Base-by-base conservation (phyloP, 1,140 invertebrate species). In the Temnothorax nylanderi region DNA sequence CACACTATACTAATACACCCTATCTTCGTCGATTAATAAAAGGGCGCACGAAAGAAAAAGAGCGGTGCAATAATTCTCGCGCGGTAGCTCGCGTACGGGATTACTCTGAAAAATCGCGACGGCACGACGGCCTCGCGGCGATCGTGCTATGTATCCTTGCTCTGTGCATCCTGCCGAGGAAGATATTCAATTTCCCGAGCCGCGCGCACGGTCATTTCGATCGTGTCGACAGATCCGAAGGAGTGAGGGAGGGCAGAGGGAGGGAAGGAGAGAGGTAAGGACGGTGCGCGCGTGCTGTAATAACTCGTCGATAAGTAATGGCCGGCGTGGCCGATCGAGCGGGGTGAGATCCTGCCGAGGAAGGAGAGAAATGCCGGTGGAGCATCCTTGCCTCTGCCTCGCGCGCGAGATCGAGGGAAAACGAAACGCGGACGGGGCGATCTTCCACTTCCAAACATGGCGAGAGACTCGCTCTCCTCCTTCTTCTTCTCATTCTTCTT, bases 401-500 rank as follows among this genome's bases (percentile, higher is more conserved):
- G 18, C 49, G 34, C 8, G 51, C 65, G 62, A 51, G 62, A 69
- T 37, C 54, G 69, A 54, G 67, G 71, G 69, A 77, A 86, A 86
- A 76, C 88, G 78, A 47, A 26, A 26, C 64, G 47, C 11, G 58
- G 3, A 81, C 18, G 44, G 3, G 44, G 8, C 56, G 58, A 64
- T 81, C 69, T 74, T 69, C 71, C 58, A 88, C 86, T 56, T 51
- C 93, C 91, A 93, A 92, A 93, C 92, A 92, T 93, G 93, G 93
- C 87, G 92, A 87, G 89, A 11, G 89, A 11, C 51, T 82, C 41
- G 18, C 16, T 54, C 47, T 34, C 26, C 26, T 2, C 51, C 16
- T 6, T 67, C 37, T 44, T 69, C 65, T 47, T 69, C n/a, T 44
- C 47, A 41, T 26, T 69, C 41, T 69, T 69, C 65, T 49, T 81